phyloP scores from a whole-genome alignment of 2,797 vertebrate genomes.

The Sebastes diaconus region DNA sequence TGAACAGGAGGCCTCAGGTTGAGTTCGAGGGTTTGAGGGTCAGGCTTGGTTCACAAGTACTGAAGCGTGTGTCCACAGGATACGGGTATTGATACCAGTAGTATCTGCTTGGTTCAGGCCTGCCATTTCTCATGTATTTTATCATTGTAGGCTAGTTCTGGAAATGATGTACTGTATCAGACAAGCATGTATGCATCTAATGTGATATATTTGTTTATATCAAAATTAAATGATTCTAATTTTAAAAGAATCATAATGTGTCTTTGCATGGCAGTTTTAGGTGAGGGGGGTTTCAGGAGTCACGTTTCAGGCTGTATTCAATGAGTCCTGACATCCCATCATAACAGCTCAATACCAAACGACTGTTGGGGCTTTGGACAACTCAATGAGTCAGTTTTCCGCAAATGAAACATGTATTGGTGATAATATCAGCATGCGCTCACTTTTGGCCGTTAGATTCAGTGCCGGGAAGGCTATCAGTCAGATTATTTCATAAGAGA shows the following conservation, averaged over 20 bases:
- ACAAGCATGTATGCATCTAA: background rate
- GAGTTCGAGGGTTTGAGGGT: slow-evolving; percentile 8
- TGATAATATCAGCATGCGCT: slow-evolving; percentile 19
- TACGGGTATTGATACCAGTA: background rate
- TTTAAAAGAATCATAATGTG: background rate
- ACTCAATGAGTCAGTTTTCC: slow-evolving; percentile 9
- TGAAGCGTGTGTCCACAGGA: background rate
- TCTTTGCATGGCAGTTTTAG: background rate
- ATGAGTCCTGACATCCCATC: background rate
- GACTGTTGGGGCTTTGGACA: background rate
- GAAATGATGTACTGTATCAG: background rate
- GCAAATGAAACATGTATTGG: background rate
- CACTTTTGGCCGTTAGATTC: slow-evolving; percentile 44
- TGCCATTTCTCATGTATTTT: background rate
- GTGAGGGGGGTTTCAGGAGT: background rate
- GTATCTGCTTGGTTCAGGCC: background rate
- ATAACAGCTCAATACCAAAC: slow-evolving; percentile 31
- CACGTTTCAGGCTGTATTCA: slow-evolving; percentile 23
- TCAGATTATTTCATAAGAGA: slow-evolving; percentile 63
- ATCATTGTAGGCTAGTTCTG: background rate
- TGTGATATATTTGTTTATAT: background rate
- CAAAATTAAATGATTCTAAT: background rate
- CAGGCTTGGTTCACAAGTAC: background rate
- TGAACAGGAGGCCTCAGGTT: background rate
- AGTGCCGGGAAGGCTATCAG: slow-evolving; percentile 38